Evolutionary conservation across 2,797 vertebrate species (phyloP), one percentile per base, ranked within the genome.

Genomic region (Netta rufina): DNA sequence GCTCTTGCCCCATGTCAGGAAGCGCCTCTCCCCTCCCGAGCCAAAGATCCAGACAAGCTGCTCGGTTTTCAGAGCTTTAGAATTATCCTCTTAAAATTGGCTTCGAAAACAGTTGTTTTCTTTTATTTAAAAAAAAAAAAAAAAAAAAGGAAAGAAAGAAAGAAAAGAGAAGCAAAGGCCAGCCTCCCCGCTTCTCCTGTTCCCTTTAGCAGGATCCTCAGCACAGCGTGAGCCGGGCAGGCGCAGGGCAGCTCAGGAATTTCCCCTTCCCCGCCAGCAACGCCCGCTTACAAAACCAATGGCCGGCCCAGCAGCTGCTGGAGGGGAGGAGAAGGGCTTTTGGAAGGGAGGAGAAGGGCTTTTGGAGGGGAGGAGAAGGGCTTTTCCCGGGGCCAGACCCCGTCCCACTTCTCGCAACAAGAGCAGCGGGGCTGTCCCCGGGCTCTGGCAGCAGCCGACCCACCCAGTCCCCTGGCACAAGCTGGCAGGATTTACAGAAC

Each of bases 171-270:
- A 41, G 39, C 61, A 65, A 41, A 11, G 39, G 51, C 57, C 87
- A 57, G 45, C 32, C 41, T 79, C 65, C 0, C 1, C 69, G 51
- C 25, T 75, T 89, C 92, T 90, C 86, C 32, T 89, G 33, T 36
- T 91, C 66, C 43, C 30, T 92, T 92, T 86, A 89, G 81, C 69
- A 41, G 56, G 28, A 70, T 87, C 79, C 47, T 45, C 53, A 66
- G 4, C 0, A 61, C 88, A 82, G 49, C 1, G 4, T 79, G 83
- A 84, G 71, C 80, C 66, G 85, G 75, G 83, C 90, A 82, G 77
- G 81, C 58, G 4, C 5, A 18, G 78, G 92, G 74, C 28, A 9
- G 83, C 88, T 96, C 77, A 93, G 94, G 95, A 95, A 94, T 95
- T 87, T 74, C 83, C 91, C 84, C 91, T 76, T 93, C 88, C 92